These are phyloP conservation scores for Hozukius guyotensis DNA, from an alignment of 2,797 vertebrate species.

Conservation along the genomic window DNA sequence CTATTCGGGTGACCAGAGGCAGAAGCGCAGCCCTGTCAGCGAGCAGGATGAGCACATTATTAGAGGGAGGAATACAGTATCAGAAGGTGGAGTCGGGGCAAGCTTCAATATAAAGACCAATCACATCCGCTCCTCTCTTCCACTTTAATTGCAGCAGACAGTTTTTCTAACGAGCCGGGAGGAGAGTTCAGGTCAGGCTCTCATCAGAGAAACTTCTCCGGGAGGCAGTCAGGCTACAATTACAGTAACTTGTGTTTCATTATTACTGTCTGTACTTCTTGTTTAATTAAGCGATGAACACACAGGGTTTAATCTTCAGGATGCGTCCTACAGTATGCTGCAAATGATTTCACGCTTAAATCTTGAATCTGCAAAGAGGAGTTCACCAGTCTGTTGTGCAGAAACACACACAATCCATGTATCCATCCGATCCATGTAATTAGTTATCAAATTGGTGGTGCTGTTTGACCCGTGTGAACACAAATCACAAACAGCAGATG, in stretches of 20 bases:
- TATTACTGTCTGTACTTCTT: conserved; percentile 29
- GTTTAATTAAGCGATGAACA: conserved; percentile 40
- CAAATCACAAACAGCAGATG: background rate
- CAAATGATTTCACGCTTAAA: background rate
- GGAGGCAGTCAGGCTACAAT: conserved; percentile 25
- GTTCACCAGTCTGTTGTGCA: background rate
- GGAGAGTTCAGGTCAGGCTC: conserved; percentile 36
- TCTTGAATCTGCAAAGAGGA: background rate
- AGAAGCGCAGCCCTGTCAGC: background rate
- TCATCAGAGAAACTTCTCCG: conserved; percentile 31
- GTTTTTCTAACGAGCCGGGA: conserved; percentile 58
- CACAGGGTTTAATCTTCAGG: background rate
- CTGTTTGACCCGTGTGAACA: background rate
- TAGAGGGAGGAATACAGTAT: conserved; percentile 24
- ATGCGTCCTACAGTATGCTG: background rate
- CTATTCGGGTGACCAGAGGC: conserved; percentile 2
- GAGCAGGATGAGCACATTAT: conserved; percentile 20
- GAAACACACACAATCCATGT: background rate
- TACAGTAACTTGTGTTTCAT: conserved; percentile 49
- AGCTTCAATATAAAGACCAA: conserved; percentile 27
- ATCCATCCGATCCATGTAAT: background rate
- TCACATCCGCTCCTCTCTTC: conserved; percentile 22
- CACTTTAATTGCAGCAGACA: conserved; percentile 49
- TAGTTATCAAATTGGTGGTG: background rate
- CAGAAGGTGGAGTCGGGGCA: conserved; percentile 13